Base-by-base conservation (phyloP, 2,888 invertebrate species). In the Rhagium mordax region DNA sequence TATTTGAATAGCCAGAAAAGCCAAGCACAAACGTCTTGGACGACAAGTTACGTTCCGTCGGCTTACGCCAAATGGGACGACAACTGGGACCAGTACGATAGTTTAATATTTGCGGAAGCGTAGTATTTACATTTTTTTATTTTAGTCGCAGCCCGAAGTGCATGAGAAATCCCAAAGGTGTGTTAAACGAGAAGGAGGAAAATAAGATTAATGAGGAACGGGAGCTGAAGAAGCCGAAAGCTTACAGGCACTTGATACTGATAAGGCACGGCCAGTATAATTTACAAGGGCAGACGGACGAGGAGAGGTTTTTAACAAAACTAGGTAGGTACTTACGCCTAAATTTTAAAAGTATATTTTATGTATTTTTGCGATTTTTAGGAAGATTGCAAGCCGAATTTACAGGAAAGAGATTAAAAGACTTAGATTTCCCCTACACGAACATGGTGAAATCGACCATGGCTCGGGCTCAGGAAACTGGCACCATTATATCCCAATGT, bases 261-360 rank as follows among this genome's bases (percentile, higher is more conserved):
- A 94, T 99, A 72, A 91, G 99, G 49, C 99, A 99, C 87, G 99
- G 99, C 0, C 98, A 99, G 87, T 99, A 99, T 85, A 91, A 96
- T 82, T 88, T 94, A 49, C 89, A 91, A 8, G 96, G 95, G 0
- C 87, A 88, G 29, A 91, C 89, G 0, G 97, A 98, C 84, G 88
- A 90, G 5, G 93, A 96, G 20, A 91, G 95, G 82, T 89, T 89
- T 66, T 91, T 98, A 10, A 98, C 98, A 0, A 91, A 92, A 59
- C 89, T 97, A 70, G 98, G 98, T 91, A 88, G 7, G n/a, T n/a
- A n/a, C n/a, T n/a, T n/a, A n/a, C n/a, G n/a, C n/a, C n/a, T n/a
- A n/a, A n/a, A n/a, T n/a, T 33, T 27, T 51, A n/a, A 6, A 48
- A 57, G 13, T 62, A 59, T 53, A n/a, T n/a, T n/a, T 53, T 48